Percentiles rank a stretch among this genome's conserved stretches.
Evolutionary conservation across 92 coral and sea anemone genomes (phyloP).

Genomic region (Actinernus sp.): DNA sequence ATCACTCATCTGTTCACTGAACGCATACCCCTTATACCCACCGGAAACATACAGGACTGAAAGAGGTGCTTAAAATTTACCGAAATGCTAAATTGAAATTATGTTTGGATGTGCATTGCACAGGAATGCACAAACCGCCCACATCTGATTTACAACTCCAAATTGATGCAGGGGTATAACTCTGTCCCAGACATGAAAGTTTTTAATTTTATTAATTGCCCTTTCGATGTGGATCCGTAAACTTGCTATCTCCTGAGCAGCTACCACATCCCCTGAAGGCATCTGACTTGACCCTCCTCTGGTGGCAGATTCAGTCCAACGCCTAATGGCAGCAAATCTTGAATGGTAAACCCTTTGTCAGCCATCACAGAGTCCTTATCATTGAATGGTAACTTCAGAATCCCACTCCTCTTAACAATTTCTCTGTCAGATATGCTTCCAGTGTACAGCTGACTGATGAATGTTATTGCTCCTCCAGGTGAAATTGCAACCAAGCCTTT

Average conservation of each 20-base stretch:
- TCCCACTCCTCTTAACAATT: slow-evolving; percentile 48
- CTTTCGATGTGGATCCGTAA: slow-evolving; percentile 45
- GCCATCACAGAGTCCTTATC: slow-evolving; percentile 40
- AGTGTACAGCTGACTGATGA: slow-evolving; percentile 63
- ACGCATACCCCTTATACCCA: no score
- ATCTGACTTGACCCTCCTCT: slow-evolving; percentile 58
- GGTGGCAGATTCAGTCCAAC: slow-evolving; percentile 52
- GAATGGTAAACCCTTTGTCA: slow-evolving; percentile 40
- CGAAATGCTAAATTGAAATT: no score
- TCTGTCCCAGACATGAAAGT: slow-evolving; percentile 61
- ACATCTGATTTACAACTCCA: slow-evolving; percentile 63
- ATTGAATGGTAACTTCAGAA: slow-evolving; percentile 39
- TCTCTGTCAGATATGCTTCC: slow-evolving; percentile 68
- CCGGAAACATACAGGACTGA: no score
- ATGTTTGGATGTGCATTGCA: no score
- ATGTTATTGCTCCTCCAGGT: slow-evolving; percentile 58
- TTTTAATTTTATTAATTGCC: slow-evolving; percentile 52
- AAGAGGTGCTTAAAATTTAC: no score
- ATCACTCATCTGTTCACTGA: no score
- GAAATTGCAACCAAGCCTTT: slow-evolving; percentile 55
- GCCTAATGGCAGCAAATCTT: slow-evolving; percentile 56
- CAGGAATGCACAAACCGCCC: slow-evolving; percentile 52
- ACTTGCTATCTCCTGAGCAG: slow-evolving; percentile 51
- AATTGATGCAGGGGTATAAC: slow-evolving; percentile 52
- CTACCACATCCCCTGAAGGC: slow-evolving; percentile 55